Evolutionary conservation across 2,797 vertebrate species (phyloP).

Genomic region (Pseudopleuronectes americanus): DNA sequence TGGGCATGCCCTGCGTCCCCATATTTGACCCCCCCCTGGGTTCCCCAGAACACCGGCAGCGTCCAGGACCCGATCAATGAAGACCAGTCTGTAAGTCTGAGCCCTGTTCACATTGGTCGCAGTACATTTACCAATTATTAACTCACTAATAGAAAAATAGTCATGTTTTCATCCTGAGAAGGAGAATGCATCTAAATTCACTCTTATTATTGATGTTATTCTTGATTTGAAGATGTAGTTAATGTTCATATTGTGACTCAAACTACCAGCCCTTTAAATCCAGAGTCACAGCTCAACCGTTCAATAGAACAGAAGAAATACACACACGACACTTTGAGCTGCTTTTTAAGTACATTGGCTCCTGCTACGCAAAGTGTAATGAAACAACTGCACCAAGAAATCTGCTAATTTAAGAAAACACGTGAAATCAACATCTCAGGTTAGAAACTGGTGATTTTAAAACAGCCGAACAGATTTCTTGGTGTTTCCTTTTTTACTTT

Average conservation of each 20-base stretch:
- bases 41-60: slow-evolving; percentile 95
- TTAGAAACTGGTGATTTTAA: neutral
- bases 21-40: slow-evolving; percentile 99
- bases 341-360: slow-evolving; percentile 27
- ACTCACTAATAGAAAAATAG: neutral
- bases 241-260: too few relatives aligned
- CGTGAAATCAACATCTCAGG: neutral
- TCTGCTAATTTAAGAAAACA: slow-evolving; percentile 28
- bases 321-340: slow-evolving; percentile 15
- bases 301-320: neutral
- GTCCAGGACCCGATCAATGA: slow-evolving; percentile 98
- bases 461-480: slow-evolving; percentile 47
- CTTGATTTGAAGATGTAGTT: neutral
- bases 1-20: slow-evolving; percentile 98
- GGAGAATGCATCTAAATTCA: neutral
- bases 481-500: slow-evolving; percentile 56
- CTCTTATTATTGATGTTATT: neutral
- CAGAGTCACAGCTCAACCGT: neutral
- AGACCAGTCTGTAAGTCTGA: slow-evolving; percentile 95
- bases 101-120: neutral
- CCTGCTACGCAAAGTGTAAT: slow-evolving; percentile 27
- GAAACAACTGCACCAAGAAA: slow-evolving; percentile 51
- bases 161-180: neutral
- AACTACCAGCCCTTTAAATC: too few relatives aligned
- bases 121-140: neutral